Evolutionary conservation across 2,113 vertebrate genomes (phyloP).

Genomic region (Xenopus borealis): DNA sequence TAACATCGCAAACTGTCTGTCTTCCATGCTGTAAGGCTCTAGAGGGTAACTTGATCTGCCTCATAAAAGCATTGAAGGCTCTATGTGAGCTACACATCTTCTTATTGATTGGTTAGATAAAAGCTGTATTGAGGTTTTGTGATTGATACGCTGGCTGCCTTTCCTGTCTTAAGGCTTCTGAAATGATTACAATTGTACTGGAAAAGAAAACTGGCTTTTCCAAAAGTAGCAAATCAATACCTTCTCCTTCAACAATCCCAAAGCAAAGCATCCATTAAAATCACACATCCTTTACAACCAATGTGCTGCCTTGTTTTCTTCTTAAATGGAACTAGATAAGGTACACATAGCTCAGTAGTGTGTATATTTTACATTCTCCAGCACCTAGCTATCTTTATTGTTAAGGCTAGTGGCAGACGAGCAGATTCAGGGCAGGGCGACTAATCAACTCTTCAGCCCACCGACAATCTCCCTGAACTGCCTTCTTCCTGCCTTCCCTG

Average conservation of each 20-base stretch:
- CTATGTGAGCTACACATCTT: constrained; percentile 36
- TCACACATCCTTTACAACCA: not conserved
- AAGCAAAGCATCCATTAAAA: not conserved
- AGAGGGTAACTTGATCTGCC: constrained; percentile 35
- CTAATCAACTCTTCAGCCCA: no score
- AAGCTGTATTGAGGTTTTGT: constrained; percentile 44
- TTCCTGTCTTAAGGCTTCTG: constrained; percentile 40
- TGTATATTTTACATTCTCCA: not conserved
- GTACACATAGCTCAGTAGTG: no score
- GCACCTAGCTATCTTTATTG: no score
- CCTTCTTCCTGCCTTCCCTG: no score
- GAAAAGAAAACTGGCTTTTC: constrained; percentile 36
- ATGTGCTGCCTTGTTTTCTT: no score
- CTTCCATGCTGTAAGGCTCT: constrained; percentile 31
- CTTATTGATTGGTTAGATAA: constrained; percentile 40
- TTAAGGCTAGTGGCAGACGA: no score
- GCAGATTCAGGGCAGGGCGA: no score
- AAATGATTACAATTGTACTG: constrained; percentile 36
- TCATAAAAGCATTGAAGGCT: constrained; percentile 39
- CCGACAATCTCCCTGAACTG: no score
- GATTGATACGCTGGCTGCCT: constrained; percentile 40
- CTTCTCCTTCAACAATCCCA: constrained; percentile 32
- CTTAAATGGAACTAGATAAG: no score
- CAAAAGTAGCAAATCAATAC: constrained; percentile 44
- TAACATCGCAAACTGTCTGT: constrained; percentile 36